These are phyloP conservation scores for Sebastes kiyomatsui DNA, from an alignment of 2,797 vertebrate species.

Conservation along the genomic window DNA sequence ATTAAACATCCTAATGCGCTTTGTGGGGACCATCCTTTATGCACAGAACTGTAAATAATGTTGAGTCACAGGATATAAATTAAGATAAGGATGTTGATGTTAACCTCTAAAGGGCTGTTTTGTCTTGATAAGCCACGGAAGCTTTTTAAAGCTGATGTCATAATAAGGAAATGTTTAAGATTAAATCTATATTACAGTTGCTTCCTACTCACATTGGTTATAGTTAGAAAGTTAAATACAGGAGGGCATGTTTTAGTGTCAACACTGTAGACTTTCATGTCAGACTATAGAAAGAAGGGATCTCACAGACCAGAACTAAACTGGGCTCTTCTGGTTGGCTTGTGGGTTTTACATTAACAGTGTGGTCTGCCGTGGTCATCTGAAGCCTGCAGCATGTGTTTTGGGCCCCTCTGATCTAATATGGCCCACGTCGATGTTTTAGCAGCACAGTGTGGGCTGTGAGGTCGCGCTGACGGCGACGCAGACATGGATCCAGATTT, in stretches of 20 bases:
- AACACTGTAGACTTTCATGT: background rate
- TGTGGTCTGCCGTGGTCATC: constrained; percentile 39
- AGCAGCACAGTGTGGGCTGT: background rate
- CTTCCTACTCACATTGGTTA: background rate
- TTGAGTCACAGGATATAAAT: background rate
- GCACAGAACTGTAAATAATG: constrained; percentile 1
- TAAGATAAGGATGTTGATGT: background rate
- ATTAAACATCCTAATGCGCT: background rate
- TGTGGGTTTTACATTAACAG: constrained; percentile 39
- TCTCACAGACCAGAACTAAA: constrained; percentile 40
- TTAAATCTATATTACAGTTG: background rate
- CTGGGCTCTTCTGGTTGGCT: constrained; percentile 11
- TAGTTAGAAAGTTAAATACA: background rate
- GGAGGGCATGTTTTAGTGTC: background rate
- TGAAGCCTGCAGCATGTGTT: constrained; percentile 15
- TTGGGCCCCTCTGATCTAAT: constrained; percentile 8
- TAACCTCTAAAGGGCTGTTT: background rate
- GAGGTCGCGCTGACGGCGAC: background rate
- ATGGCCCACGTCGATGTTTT: constrained; percentile 5
- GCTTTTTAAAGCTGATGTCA: background rate
- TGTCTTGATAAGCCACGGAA: background rate
- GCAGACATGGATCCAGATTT: background rate
- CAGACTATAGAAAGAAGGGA: background rate
- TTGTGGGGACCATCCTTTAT: background rate
- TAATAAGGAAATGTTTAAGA: background rate